Conservation (phyloP, 2,888 invertebrate genomes). For the Yponomeuta sedellus region DNA sequence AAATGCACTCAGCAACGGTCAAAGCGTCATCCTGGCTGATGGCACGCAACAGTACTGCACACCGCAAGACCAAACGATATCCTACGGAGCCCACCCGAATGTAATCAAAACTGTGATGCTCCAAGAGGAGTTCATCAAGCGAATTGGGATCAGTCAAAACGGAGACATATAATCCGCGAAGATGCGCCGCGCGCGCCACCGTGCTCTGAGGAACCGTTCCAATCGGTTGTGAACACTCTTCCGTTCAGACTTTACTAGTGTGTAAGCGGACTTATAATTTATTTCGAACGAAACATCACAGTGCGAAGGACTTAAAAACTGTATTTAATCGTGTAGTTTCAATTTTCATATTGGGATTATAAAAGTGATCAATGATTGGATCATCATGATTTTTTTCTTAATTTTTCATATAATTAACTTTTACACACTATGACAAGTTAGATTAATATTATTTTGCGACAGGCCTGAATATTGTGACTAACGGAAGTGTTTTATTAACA, state of each 20-base stretch:
- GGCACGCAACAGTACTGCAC: conserved; percentile 62
- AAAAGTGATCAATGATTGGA: conserved; percentile 13
- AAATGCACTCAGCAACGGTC: conserved; percentile 64
- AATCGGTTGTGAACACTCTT: conserved; percentile 72
- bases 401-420: conserved; percentile 18
- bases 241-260: conserved; percentile 67
- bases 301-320: conserved; percentile 40
- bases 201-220: conserved; percentile 69
- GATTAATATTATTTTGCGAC: conserved; percentile 25
- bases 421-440: conserved; percentile 7
- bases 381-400: conserved; percentile 15
- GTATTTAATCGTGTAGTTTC: conserved; percentile 28
- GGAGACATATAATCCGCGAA: conserved; percentile 73
- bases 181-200: conserved; percentile 70
- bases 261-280: conserved; percentile 68
- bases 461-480: conserved; percentile 45
- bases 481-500: conserved; percentile 26
- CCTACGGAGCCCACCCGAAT: conserved; percentile 62
- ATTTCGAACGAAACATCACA: conserved; percentile 65
- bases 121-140: conserved; percentile 72
- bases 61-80: conserved; percentile 53
- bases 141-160: conserved; percentile 73
- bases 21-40: conserved; percentile 60
- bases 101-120: conserved; percentile 74
- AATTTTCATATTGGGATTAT: conserved; percentile 20